These are phyloP conservation scores for Xenops minutus DNA, from an alignment of 2,797 vertebrate genomes.

Conservation along the genomic window DNA sequence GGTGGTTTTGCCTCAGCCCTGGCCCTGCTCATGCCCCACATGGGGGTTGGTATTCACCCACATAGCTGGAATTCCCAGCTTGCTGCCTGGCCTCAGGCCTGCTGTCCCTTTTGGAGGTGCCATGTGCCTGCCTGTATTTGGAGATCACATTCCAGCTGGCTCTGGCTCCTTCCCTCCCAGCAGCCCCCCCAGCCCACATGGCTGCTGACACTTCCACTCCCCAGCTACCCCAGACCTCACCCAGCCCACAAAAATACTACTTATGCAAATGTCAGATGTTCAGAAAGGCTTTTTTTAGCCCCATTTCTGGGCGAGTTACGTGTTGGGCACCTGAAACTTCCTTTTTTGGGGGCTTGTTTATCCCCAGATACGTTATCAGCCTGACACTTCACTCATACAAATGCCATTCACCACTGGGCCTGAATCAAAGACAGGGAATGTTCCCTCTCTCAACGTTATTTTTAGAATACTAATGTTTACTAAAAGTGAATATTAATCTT, in stretches of 20 bases:
- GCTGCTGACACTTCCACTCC: background rate
- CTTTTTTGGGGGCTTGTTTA: constrained; percentile 7
- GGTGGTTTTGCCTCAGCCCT: fast-evolving
- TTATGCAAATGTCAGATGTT: background rate
- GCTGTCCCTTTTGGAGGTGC: background rate
- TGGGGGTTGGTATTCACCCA: background rate
- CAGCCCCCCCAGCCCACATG: background rate
- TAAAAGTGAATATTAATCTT: background rate
- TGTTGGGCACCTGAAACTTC: constrained; percentile 12
- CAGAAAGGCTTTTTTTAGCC: background rate
- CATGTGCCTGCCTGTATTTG: background rate
- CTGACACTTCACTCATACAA: background rate
- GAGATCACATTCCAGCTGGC: background rate
- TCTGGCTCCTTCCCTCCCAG: background rate
- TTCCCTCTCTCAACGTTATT: background rate
- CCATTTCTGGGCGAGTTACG: background rate
- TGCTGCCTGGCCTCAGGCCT: background rate
- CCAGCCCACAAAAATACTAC: fast-evolving
- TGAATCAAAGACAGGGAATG: background rate
- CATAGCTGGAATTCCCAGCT: background rate
- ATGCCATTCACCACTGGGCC: background rate
- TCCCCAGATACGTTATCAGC: background rate
- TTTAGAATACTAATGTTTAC: constrained; percentile 12
- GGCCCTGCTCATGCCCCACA: background rate
- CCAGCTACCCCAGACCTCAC: background rate